phyloP scores from a whole-genome alignment of 2,888 invertebrate species.

The Ormyrus labotus region DNA sequence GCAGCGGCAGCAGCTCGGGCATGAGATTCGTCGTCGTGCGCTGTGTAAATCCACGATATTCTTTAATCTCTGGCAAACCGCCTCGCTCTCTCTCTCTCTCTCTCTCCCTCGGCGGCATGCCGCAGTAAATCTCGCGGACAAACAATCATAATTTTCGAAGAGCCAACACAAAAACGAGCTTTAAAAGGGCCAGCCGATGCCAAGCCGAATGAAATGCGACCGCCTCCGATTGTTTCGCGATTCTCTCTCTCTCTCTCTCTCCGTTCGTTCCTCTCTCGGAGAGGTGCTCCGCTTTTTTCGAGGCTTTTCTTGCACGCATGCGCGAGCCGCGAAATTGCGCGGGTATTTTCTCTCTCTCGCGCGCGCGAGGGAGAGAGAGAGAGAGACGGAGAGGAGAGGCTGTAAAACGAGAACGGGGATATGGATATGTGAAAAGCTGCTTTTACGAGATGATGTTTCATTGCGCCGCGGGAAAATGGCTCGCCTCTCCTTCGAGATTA shows the following conservation, averaged over 20 bases:
- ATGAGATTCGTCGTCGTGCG: slow-evolving; percentile 60
- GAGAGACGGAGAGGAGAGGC: too few species aligned
- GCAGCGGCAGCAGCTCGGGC: background rate
- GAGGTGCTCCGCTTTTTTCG: slow-evolving; percentile 34
- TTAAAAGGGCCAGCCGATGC: slow-evolving; percentile 72
- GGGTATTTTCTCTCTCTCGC: background rate
- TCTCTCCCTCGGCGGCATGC: slow-evolving; percentile 50
- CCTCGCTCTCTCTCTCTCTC: slow-evolving; percentile 29
- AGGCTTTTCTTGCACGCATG: slow-evolving; percentile 25
- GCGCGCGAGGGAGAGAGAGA: too few species aligned
- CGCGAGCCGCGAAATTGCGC: background rate
- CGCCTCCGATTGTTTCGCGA: slow-evolving; percentile 74
- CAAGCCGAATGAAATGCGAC: slow-evolving; percentile 71
- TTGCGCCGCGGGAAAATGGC: too few species aligned
- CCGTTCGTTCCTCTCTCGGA: slow-evolving; percentile 12
- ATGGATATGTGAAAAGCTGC: too few species aligned
- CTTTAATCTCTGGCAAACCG: slow-evolving; percentile 70
- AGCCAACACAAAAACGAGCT: slow-evolving; percentile 68
- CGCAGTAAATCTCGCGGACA: slow-evolving; percentile 73
- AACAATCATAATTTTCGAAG: slow-evolving; percentile 75
- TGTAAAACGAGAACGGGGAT: too few species aligned
- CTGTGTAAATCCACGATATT: slow-evolving; percentile 67
- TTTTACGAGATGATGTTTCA: too few species aligned
- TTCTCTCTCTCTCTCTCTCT: slow-evolving; percentile 59
- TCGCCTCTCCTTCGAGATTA: too few species aligned